These are phyloP conservation scores for Seladonia tumulorum DNA, from an alignment of 2,888 invertebrate genomes.

Conservation along the genomic window DNA sequence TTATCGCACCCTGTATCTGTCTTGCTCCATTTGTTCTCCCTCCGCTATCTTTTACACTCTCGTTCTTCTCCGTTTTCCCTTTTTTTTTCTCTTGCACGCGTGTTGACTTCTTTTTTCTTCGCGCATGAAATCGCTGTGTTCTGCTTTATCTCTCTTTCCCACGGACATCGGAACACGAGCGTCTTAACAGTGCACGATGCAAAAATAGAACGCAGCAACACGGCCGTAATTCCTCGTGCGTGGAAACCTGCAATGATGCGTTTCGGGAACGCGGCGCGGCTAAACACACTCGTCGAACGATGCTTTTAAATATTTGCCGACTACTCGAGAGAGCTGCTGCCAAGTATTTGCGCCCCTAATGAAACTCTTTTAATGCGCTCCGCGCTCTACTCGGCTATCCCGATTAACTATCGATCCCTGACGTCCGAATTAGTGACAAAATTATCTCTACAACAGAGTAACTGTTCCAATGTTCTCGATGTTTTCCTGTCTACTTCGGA, in stretches of 20 bases:
- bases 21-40: conserved; percentile 18
- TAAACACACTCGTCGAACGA: conserved; percentile 5
- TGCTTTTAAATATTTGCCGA: conserved; percentile 3
- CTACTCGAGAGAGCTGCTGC: not conserved
- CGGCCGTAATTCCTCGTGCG: conserved; percentile 25
- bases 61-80: not conserved
- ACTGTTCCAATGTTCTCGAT: too few species aligned
- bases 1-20: conserved; percentile 18
- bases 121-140: conserved; percentile 22
- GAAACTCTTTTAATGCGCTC: not conserved
- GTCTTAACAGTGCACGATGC: conserved; percentile 9
- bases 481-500: too few species aligned
- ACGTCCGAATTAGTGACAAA: not conserved
- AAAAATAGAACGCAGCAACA: conserved; percentile 17
- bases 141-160: not conserved
- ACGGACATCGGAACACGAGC: not conserved
- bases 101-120: conserved; percentile 2
- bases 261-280: not conserved
- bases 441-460: not conserved
- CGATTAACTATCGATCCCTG: not conserved
- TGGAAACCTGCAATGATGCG: not conserved
- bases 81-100: not conserved
- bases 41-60: not conserved
- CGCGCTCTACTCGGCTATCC: not conserved
- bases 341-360: not conserved